phyloP scores from a whole-genome alignment of 2,888 invertebrate species.

The Amphipoea lucens region DNA sequence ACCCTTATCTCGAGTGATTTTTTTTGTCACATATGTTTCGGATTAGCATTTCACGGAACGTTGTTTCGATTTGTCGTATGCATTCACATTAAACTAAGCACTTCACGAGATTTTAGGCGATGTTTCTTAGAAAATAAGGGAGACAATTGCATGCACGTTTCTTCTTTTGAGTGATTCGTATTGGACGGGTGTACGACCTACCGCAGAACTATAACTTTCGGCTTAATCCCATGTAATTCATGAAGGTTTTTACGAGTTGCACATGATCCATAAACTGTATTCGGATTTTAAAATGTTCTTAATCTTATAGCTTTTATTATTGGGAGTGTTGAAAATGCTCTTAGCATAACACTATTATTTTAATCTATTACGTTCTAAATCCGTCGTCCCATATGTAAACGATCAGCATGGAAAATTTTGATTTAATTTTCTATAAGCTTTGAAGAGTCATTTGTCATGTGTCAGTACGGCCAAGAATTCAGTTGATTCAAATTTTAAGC shows the following conservation, averaged over 20 bases:
- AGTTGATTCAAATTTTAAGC: conserved; percentile 55
- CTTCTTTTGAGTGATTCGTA: conserved; percentile 61
- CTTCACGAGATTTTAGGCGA: conserved; percentile 66
- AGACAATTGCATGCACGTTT: conserved; percentile 62
- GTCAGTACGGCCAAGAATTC: conserved; percentile 48
- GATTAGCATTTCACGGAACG: conserved; percentile 89
- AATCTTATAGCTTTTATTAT: conserved; percentile 67
- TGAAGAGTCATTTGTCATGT: conserved; percentile 57
- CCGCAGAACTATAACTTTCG: conserved; percentile 86
- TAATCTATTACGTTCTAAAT: conserved; percentile 64
- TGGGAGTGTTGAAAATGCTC: conserved; percentile 66
- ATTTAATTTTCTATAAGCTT: conserved; percentile 56
- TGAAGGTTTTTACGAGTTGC: conserved; percentile 82
- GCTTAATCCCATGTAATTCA: conserved; percentile 85
- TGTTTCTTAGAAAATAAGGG: conserved; percentile 59
- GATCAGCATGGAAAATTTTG: conserved; percentile 52
- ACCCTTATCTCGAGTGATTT: conserved; percentile 87
- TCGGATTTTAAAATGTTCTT: conserved; percentile 73
- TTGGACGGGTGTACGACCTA: conserved; percentile 80
- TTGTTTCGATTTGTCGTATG: conserved; percentile 77
- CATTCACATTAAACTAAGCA: conserved; percentile 57
- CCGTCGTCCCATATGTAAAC: conserved; percentile 52
- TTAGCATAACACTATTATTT: conserved; percentile 59
- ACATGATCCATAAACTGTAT: conserved; percentile 77
- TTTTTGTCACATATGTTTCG: conserved; percentile 88